Evolutionary conservation across 2,888 invertebrate species (phyloP), one percentile per base, ranked within the genome.

Genomic region (Globia sparganii): DNA sequence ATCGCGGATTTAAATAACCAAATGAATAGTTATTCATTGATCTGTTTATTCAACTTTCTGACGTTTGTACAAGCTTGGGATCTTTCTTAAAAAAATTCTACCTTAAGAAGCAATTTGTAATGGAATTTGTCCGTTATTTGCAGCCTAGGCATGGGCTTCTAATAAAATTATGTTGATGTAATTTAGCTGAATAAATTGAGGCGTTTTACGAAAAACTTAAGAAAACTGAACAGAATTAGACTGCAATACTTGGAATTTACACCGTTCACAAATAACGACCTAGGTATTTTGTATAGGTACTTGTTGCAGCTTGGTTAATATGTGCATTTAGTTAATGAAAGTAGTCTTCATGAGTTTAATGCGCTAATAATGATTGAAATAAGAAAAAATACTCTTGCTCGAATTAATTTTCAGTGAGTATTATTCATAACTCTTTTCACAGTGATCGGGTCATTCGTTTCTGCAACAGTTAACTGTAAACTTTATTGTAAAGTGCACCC

Each of bases 1-100:
- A 82, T 72, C 70, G 25, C 40, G 18, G n/a, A 84, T 77, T 80
- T 81, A 81, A 80, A 80, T 75, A 78, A 87, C 61, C 46, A 76
- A 64, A 75, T 77, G 67, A 75, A 74, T 64, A 59, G 37, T 76
- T 66, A 76, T 77, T 77, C 75, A 72, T 72, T 80, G 66, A 78
- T 78, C 70, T 81, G 61, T 83, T 67, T 80, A 78, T 84, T 77
- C 64, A 75, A 79, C 56, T 72, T 72, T 76, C 11, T 78, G 73
- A 77, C 70, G 69, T 68, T 67, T 79, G 67, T 68, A 28, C n/a
- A 40, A 62, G 49, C 40, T 53, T 78, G 81, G 73, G 81, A 77
- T 75, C 34, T 58, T 77, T 76, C 46, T 61, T 75, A 72, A 40
- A 34, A 18, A n/a, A 58, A 71, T 58, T 64, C 21, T 68, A 8